Evolutionary conservation across 2,888 invertebrate genomes (phyloP).

Genomic region (Drepanosiphum platanoidis): DNA sequence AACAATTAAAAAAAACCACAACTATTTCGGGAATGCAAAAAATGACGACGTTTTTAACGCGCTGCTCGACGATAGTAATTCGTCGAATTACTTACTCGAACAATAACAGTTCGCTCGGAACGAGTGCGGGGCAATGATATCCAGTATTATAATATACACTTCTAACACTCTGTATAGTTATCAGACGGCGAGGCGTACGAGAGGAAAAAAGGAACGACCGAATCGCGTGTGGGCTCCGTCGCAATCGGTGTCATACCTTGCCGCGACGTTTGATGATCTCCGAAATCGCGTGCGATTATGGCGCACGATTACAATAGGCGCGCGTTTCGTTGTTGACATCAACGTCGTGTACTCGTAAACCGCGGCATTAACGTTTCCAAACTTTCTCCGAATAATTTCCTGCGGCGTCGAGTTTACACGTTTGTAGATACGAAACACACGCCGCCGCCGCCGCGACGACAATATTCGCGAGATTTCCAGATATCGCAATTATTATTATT

Average conservation of each 20-base stretch:
- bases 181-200: no score
- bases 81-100: no score
- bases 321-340: no score
- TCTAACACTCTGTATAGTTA: no score
- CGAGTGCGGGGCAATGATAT: no score
- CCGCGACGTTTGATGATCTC: not conserved
- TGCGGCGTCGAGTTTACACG: not conserved
- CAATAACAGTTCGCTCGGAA: no score
- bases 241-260: not conserved
- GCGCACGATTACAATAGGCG: not conserved
- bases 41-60: no score
- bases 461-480: not conserved
- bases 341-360: not conserved
- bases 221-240: not conserved
- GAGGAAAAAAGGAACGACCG: not conserved
- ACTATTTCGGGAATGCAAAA: no score
- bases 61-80: no score
- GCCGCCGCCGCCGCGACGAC: not conserved
- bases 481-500: no score
- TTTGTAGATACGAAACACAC: not conserved
- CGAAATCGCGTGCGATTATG: not conserved
- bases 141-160: no score
- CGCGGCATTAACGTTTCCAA: not conserved
- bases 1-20: no score
- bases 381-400: constrained; percentile 3